phyloP scores from a whole-genome alignment of 2,888 invertebrate genomes.

The Scaptomyza caliginosa region DNA sequence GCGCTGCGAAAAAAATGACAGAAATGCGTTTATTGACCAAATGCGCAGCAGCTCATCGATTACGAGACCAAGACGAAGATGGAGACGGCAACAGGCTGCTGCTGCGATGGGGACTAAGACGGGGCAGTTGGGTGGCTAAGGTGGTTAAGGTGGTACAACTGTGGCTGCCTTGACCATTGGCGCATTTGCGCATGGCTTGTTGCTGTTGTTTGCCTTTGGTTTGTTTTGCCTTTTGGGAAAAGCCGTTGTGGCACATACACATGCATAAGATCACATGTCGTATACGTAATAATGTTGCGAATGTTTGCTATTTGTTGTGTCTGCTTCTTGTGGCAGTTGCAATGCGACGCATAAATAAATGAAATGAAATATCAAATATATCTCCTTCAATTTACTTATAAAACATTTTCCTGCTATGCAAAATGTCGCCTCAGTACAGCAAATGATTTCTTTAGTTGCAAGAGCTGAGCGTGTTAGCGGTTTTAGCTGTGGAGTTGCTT shows the following conservation, averaged over 20 bases:
- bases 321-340: slow-evolving; percentile 44
- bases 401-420: slow-evolving; percentile 52
- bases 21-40: slow-evolving; percentile 80
- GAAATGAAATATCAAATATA: slow-evolving; percentile 59
- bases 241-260: slow-evolving; percentile 46
- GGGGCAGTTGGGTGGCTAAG: neutral
- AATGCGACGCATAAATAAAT: slow-evolving; percentile 60
- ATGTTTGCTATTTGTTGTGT: slow-evolving; percentile 47
- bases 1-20: slow-evolving; percentile 74
- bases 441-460: neutral
- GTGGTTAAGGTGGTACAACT: slow-evolving; percentile 21
- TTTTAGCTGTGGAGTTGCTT: neutral
- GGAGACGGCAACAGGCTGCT: slow-evolving; percentile 13
- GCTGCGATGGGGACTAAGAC: neutral
- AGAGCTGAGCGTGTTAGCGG: slow-evolving; percentile 1
- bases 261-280: slow-evolving; percentile 45
- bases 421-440: slow-evolving; percentile 37
- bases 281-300: slow-evolving; percentile 69
- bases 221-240: slow-evolving; percentile 68
- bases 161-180: slow-evolving; percentile 73
- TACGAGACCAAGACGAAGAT: slow-evolving; percentile 60
- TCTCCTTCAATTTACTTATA: slow-evolving; percentile 68
- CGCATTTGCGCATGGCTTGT: slow-evolving; percentile 58
- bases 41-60: slow-evolving; percentile 77
- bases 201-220: slow-evolving; percentile 27